Evolutionary conservation across 2,797 vertebrate species (phyloP), one percentile per base, ranked within the genome.

Genomic region (Chromis chromis): DNA sequence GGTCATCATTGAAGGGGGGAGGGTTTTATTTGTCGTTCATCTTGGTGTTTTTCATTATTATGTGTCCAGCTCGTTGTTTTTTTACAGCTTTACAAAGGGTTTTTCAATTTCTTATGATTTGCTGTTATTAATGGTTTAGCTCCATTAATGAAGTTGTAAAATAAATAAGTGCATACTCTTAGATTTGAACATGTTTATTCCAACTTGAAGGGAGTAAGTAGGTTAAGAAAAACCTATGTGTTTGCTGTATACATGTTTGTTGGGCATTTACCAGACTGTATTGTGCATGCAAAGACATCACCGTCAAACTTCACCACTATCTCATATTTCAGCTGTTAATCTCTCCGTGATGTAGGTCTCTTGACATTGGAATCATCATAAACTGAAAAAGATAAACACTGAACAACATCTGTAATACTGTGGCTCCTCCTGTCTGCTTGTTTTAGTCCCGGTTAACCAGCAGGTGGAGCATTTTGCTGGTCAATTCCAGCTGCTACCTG

Each of bases 31-130:
- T 90, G 69, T 86, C 42, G 70, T 78, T 80, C 53, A 78, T 86
- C 46, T 81, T 70, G 74, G 62, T 92, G 65, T 86, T 74, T 85
- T 76, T 80, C 74, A 60, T 56, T 67, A 79, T 74, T 74, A 36
- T 74, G 57, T 88, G 75, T 87, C 52, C 78, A 61, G 5, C 14
- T 64, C 46, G 44, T 44, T 70, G 39, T 28, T 14, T 40, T 81
- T 85, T 84, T 83, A 91, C 81, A 84, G 81, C 68, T 84, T 83
- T 87, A 76, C 86, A 92, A 93, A 92, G 87, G 88, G 86, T 85
- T 73, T 31, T 78, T 76, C 46, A 50, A 83, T 86, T 60, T 84
- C 44, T 76, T 76, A 60, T 88, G 56, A 77, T 86, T 90, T 87
- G 71, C 76, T 92, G 87, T 93, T 83, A 73, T 55, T 88, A 74